Evolutionary conservation across 2,888 invertebrate genomes (phyloP).

Genomic region (Cantharis lateralis): DNA sequence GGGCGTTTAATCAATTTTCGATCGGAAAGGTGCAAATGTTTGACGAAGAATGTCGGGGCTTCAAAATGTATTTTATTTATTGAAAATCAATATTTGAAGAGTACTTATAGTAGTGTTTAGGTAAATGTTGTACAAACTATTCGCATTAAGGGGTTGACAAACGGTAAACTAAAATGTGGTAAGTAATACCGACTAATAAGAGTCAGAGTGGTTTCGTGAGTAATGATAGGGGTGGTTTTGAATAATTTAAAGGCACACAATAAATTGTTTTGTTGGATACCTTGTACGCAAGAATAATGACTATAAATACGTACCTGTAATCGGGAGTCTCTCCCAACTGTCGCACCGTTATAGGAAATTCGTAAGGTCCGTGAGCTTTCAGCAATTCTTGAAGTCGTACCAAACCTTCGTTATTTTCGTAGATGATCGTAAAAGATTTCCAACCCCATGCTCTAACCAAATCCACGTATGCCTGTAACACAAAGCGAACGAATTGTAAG

Average conservation of each 20-base stretch:
- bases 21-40: conserved; percentile 11
- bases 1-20: conserved; percentile 19
- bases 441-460: conserved; percentile 89
- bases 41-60: conserved; percentile 19
- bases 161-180: neutral
- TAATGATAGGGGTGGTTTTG: conserved; percentile 19
- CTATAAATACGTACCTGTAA: conserved; percentile 67
- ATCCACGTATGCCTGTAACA: conserved; percentile 83
- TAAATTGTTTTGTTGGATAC: conserved; percentile 3
- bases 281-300: neutral
- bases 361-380: conserved; percentile 85
- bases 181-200: conserved; percentile 23
- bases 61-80: neutral
- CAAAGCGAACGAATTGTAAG: conserved; percentile 17
- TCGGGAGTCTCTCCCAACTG: conserved; percentile 84
- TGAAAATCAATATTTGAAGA: neutral
- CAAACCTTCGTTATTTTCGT: conserved; percentile 93
- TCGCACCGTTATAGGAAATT: conserved; percentile 81
- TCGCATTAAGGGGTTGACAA: neutral
- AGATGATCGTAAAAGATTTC: conserved; percentile 95
- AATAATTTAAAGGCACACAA: conserved; percentile 3
- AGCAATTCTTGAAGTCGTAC: conserved; percentile 85
- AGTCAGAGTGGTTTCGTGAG: conserved; percentile 20
- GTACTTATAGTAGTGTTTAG: neutral
- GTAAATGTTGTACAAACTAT: conserved; percentile 7